Conservation (phyloP, 2,888 invertebrate genomes). For the Epinotia ramella region DNA sequence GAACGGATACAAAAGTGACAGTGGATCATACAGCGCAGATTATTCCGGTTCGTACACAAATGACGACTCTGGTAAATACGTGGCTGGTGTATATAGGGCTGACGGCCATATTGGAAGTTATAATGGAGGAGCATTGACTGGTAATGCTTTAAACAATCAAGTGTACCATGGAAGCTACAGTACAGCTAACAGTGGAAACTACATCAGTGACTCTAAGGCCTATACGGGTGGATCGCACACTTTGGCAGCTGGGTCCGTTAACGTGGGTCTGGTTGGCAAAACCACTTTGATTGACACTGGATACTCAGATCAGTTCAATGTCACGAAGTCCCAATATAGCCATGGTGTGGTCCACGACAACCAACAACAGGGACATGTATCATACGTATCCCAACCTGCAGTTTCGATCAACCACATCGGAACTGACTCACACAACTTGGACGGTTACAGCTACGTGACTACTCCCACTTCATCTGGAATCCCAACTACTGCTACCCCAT, state of each 20-base stretch:
- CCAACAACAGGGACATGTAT: conserved; percentile 63
- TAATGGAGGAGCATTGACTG: conserved; percentile 49
- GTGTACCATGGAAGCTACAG: conserved; percentile 63
- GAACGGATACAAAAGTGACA: conserved; percentile 46
- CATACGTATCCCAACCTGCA: conserved; percentile 67
- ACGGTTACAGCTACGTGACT: conserved; percentile 71
- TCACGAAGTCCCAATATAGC: conserved; percentile 47
- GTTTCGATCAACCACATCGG: conserved; percentile 75
- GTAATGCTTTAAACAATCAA: conserved; percentile 48
- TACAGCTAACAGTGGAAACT: conserved; percentile 66
- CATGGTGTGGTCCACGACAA: conserved; percentile 51
- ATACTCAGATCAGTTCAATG: conserved; percentile 63
- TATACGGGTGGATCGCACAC: conserved; percentile 74
- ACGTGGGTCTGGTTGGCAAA: conserved; percentile 80
- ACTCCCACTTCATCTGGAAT: conserved; percentile 77
- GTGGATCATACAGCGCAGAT: conserved; percentile 56
- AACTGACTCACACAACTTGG: conserved; percentile 68
- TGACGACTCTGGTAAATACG: conserved; percentile 67
- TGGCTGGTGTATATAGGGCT: conserved; percentile 66
- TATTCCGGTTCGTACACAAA: conserved; percentile 62
- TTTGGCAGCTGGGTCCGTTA: conserved; percentile 78
- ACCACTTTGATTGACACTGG: conserved; percentile 74
- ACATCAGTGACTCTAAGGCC: conserved; percentile 67
- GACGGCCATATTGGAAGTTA: conserved; percentile 66
- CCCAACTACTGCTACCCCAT: conserved; percentile 76